These are phyloP conservation scores for Listrodromus nycthemerus DNA, from an alignment of 2,888 invertebrate genomes.

Conservation along the genomic window DNA sequence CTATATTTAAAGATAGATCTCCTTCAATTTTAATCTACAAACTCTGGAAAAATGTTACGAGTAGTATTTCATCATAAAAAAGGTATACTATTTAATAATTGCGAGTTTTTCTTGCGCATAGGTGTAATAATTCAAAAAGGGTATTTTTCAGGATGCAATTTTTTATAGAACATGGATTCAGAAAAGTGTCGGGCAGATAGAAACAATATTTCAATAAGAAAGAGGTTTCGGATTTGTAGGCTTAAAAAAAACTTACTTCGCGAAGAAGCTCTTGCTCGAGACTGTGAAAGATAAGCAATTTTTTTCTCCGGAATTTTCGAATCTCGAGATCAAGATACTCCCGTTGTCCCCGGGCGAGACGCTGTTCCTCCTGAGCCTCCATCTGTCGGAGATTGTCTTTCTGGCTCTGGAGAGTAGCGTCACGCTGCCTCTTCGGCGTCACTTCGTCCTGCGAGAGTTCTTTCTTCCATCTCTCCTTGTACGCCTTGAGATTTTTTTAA, in stretches of 20 bases:
- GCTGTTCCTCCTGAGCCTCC: conserved; percentile 95
- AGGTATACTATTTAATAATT: neutral
- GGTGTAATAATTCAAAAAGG: neutral
- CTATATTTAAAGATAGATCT: neutral
- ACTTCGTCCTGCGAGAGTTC: conserved; percentile 96
- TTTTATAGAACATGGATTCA: neutral
- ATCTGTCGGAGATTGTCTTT: conserved; percentile 96
- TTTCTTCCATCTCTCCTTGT: conserved; percentile 98
- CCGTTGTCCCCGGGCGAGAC: conserved; percentile 94
- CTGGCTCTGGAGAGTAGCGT: conserved; percentile 95
- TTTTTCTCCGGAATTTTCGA: conserved; percentile 95
- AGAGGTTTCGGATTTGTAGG: neutral
- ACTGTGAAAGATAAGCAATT: conserved; percentile 93
- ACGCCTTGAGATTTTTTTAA: conserved; percentile 85
- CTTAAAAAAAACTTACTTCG: conserved; percentile 87
- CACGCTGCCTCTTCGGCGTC: conserved; percentile 95
- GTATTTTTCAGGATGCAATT: neutral
- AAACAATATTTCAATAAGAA: neutral
- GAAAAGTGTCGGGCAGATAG: neutral
- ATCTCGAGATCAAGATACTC: conserved; percentile 97
- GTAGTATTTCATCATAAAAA: neutral
- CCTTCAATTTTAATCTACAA: neutral
- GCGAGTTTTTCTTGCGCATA: neutral
- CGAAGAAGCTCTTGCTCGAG: conserved; percentile 96
- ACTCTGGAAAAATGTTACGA: neutral